Percentiles rank a stretch among this genome's conserved stretches.
Conservation (phyloP, 2,888 invertebrate genomes). For the Itoplectis maculator region DNA sequence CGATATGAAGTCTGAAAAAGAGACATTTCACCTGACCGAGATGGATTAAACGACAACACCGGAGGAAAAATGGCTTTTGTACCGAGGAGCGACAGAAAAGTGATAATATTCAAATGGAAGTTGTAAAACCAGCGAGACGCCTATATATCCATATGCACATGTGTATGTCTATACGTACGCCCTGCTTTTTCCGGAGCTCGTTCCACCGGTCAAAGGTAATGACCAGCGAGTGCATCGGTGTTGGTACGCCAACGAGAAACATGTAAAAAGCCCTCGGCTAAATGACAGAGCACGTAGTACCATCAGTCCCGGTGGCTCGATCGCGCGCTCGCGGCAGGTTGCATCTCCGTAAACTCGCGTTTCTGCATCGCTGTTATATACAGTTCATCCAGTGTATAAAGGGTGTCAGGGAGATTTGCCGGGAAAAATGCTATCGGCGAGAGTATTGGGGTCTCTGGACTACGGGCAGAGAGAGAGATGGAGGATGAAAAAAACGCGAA, state of each 20-base stretch:
- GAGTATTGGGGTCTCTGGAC: slow-evolving; percentile 13
- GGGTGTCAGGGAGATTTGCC: neutral
- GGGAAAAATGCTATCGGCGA: slow-evolving; percentile 40
- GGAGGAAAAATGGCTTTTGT: slow-evolving; percentile 25
- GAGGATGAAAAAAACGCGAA: no score
- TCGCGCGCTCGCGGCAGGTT: slow-evolving; percentile 10
- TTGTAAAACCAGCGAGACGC: neutral
- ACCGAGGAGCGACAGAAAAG: slow-evolving; percentile 9
- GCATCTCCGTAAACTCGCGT: slow-evolving; percentile 4
- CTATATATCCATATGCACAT: no score
- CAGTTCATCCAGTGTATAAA: slow-evolving; percentile 11
- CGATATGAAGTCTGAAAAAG: neutral
- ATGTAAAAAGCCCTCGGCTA: slow-evolving; percentile 22
- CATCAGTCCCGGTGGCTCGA: neutral
- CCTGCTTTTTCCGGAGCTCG: slow-evolving; percentile 45
- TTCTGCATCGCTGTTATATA: slow-evolving; percentile 17
- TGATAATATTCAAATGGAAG: slow-evolving; percentile 37
- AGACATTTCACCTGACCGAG: neutral
- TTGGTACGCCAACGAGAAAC: slow-evolving; percentile 4
- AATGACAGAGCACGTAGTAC: slow-evolving; percentile 23
- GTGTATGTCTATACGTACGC: neutral
- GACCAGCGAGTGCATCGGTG: slow-evolving; percentile 29
- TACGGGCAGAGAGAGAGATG: neutral
- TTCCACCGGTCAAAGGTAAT: slow-evolving; percentile 53
- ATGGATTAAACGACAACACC: neutral